These are phyloP conservation scores for Gymnothorax reevesii DNA, from an alignment of 2,797 vertebrate genomes.

Conservation along the genomic window DNA sequence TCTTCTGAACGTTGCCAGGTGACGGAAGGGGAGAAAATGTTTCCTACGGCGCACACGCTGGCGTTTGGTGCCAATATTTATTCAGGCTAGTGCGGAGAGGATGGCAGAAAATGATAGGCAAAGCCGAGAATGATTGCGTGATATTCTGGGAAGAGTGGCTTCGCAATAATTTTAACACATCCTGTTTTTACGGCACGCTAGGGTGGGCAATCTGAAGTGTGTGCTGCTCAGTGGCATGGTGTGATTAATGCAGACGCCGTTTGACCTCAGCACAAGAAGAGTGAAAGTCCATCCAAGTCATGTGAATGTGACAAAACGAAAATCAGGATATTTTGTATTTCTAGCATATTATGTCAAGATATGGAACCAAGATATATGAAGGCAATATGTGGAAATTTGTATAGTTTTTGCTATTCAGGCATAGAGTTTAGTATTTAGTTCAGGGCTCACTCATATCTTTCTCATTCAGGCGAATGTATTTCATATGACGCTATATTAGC, in stretches of 20 bases:
- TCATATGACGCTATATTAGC: neutral
- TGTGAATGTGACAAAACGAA: neutral
- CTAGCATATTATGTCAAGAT: neutral
- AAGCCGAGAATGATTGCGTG: slow-evolving; percentile 44
- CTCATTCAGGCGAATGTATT: neutral
- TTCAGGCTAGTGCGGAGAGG: slow-evolving; percentile 69
- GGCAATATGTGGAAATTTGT: neutral
- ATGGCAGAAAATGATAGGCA: slow-evolving; percentile 60
- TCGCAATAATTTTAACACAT: slow-evolving; percentile 56
- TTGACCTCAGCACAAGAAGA: neutral
- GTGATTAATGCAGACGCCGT: neutral
- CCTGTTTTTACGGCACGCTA: slow-evolving; percentile 54
- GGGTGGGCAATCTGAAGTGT: slow-evolving; percentile 1
- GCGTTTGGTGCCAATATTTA: slow-evolving; percentile 72
- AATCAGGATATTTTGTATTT: neutral
- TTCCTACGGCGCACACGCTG: slow-evolving; percentile 78
- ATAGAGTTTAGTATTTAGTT: neutral
- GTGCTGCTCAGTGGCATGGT: neutral
- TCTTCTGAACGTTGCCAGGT: slow-evolving; percentile 73
- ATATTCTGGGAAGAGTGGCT: slow-evolving; percentile 45
- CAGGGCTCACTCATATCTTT: neutral
- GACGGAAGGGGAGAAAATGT: slow-evolving; percentile 69
- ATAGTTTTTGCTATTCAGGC: neutral
- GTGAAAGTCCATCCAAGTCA: neutral
- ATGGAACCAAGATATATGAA: neutral